Base-by-base conservation (phyloP, 1,140 invertebrate species). In the Bombus superbus region DNA sequence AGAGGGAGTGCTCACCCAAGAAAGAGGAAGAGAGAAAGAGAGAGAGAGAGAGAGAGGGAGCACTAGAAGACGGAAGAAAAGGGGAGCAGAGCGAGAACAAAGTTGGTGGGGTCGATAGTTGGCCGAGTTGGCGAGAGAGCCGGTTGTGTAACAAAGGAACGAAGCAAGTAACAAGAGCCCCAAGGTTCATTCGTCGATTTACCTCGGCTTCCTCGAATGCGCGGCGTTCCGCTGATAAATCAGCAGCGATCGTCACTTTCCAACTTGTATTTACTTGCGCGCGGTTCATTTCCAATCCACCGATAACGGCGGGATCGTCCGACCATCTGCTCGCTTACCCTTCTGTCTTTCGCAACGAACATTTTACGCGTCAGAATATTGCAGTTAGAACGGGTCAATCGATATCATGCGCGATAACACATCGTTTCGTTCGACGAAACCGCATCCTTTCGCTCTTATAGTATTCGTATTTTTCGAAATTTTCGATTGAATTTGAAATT, bases 131-230 rank as follows among this genome's bases (percentile, higher is more conserved):
- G 86, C 86, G 89, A 91, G 88, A 90, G 73, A 78, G 88, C 81
- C 81, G 87, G 81, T 90, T 91, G 89, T 92, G 87, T 91, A 92
- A 92, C 87, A 91, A 92, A 91, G 75, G 81, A 89, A 75, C 66
- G 86, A 85, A 72, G 74, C 80, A 77, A 91, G 75, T 91, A 88
- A 80, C 82, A 77, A 90, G 83, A 89, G 86, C 89, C 81, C 83
- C 80, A 72, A 83, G 73, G 84, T 91, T 79, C 76, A 85, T 82
- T 89, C 82, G 85, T 74, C 78, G 68, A 81, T 81, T 78, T 79
- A 80, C 68, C 38, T 28, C 57, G 79, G 83, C 82, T 91, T 87
- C 85, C 78, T 77, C 62, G 64, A 84, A 81, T 35, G 40, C n/a
- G 3, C 42, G 10, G 40, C 74, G n/a, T 74, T 78, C 11, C 74